Conservation (phyloP, 2,888 invertebrate genomes). For the Drosophila antonietae region DNA sequence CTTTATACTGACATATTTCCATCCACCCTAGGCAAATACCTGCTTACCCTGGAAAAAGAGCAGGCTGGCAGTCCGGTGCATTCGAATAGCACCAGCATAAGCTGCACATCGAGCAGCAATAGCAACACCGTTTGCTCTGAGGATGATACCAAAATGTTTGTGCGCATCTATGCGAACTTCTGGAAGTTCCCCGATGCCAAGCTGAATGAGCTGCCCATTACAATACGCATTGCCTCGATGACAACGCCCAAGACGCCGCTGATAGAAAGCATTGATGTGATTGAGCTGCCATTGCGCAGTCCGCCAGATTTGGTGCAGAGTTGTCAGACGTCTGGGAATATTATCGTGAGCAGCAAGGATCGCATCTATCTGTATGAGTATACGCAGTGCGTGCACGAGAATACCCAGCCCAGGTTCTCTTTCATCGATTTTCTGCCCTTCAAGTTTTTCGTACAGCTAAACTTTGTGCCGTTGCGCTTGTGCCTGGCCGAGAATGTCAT, state of each 20-base stretch:
- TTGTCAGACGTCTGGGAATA: constrained; percentile 85
- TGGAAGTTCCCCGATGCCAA: constrained; percentile 83
- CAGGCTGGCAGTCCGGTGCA: constrained; percentile 82
- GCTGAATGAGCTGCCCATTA: constrained; percentile 85
- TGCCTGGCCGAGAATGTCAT: constrained; percentile 89
- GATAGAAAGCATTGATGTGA: constrained; percentile 89
- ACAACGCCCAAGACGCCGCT: constrained; percentile 90
- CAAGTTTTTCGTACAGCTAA: constrained; percentile 88
- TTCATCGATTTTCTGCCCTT: constrained; percentile 90
- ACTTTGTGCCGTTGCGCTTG: constrained; percentile 87
- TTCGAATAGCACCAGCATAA: constrained; percentile 78
- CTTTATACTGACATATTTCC: too few species aligned
- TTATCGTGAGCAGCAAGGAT: constrained; percentile 82
- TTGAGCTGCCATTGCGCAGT: constrained; percentile 88
- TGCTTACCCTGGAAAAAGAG: constrained; percentile 82
- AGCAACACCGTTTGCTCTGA: constrained; percentile 83
- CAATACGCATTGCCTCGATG: constrained; percentile 88
- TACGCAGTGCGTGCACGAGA: constrained; percentile 88
- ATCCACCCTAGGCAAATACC: constrained; percentile 73
- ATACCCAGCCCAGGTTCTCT: constrained; percentile 86
- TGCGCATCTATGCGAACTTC: constrained; percentile 91
- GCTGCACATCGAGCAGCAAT: constrained; percentile 83
- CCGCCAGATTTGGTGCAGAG: constrained; percentile 87
- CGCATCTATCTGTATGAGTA: constrained; percentile 86
- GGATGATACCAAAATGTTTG: constrained; percentile 84